A percentile compares a stretch with the other conserved stretches of the same genome.
phyloP scores from a whole-genome alignment of 2,888 invertebrate genomes.

The Leistus spinibarbis region DNA sequence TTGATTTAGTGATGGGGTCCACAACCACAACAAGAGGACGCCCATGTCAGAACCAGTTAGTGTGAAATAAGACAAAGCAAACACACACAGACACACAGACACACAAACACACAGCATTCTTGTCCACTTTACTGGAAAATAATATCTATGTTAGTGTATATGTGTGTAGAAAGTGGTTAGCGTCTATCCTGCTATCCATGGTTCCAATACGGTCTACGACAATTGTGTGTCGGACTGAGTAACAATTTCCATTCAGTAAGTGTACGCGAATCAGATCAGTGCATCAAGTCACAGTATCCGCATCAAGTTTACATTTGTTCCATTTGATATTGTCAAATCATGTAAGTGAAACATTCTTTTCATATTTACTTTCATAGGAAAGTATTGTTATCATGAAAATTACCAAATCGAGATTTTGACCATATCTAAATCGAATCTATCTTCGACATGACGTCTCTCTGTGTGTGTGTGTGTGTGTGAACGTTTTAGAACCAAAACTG shows the following conservation, averaged over 20 bases:
- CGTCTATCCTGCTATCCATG: background rate
- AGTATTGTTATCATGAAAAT: too few relatives aligned
- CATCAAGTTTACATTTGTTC: background rate
- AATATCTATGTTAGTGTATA: background rate
- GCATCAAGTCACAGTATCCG: background rate
- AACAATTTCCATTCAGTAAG: conserved; percentile 11
- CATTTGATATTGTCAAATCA: background rate
- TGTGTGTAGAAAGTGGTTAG: background rate
- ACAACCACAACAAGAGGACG: background rate
- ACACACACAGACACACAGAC: background rate
- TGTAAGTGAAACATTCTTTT: background rate
- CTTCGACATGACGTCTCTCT: too few relatives aligned
- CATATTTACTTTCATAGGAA: too few relatives aligned
- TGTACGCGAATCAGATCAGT: background rate
- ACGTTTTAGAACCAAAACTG: too few relatives aligned
- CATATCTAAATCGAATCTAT: too few relatives aligned
- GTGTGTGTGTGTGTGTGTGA: too few relatives aligned
- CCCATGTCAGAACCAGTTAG: background rate
- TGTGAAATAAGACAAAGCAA: background rate
- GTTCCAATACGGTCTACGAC: background rate
- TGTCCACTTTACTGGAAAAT: background rate
- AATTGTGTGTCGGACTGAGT: background rate
- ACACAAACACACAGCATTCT: too few relatives aligned
- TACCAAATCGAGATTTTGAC: too few relatives aligned
- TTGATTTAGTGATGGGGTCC: background rate